phyloP scores from a whole-genome alignment of 2,797 vertebrate genomes.

The Margarornis squamiger region DNA sequence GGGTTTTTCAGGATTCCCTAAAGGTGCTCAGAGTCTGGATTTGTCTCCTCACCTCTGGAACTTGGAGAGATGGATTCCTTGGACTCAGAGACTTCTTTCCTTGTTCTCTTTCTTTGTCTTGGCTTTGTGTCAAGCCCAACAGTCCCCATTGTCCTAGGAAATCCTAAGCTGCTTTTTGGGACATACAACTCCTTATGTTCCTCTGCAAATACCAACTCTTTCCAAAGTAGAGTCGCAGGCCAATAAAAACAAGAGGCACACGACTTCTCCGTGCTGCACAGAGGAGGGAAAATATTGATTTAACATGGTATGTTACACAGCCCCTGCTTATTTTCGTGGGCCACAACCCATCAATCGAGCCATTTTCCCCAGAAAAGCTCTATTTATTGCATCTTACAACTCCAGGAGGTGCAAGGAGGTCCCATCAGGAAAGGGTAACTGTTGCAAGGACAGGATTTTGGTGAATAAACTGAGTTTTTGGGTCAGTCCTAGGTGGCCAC shows the following conservation, averaged over 20 bases:
- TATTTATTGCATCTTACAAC: background rate
- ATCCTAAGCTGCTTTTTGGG: background rate
- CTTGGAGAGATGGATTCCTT: background rate
- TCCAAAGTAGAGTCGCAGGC: background rate
- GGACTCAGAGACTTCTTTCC: background rate
- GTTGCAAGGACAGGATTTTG: background rate
- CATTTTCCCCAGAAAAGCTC: constrained; percentile 19
- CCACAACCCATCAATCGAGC: background rate
- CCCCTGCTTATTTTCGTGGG: background rate
- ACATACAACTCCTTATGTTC: background rate
- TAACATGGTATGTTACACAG: background rate
- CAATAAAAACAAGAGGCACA: constrained; percentile 44
- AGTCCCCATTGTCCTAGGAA: background rate
- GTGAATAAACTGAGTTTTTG: background rate
- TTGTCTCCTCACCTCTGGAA: background rate
- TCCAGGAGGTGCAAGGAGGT: background rate
- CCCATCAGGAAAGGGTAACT: background rate
- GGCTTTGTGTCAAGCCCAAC: background rate
- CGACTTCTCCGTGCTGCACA: background rate
- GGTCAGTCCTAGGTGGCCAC: background rate
- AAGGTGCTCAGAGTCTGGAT: background rate
- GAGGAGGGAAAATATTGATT: constrained; percentile 38
- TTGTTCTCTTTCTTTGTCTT: background rate
- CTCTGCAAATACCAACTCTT: background rate
- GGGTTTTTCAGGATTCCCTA: background rate